Evolutionary conservation across 1,140 invertebrate species (phyloP), one percentile per base, ranked within the genome.

Genomic region (Schlechtendalia chinensis): DNA sequence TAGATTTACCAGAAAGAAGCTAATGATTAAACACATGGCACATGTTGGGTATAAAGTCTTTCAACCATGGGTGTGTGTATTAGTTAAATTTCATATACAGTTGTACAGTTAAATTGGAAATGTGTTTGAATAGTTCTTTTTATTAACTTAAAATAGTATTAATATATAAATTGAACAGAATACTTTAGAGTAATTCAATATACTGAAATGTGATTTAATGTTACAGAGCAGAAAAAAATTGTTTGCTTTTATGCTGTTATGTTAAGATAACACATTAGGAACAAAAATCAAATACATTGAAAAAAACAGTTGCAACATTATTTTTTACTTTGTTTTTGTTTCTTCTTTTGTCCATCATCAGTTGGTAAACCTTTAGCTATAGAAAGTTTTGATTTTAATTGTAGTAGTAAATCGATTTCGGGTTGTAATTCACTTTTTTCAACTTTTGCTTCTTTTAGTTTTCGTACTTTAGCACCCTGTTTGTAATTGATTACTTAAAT

Each of bases 371-470:
- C 22, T 79, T 79, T 63, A 19, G 32, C 24, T 54, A 74, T 81
- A 0, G 88, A 85, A 56, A 95, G 86, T 83, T 91, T 88, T 82
- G 90, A 89, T 85, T 96, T 96, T 19, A 96, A 86, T 81, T 91
- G 88, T 27, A 95, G 83, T 6, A 96, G 86, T 71, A 89, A 87
- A 8, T 89, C 88, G 1, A 96, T 92, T 86, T 94, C 92, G 3
- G 90, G 90, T 83, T 92, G 90, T 88, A 94, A 92, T 5, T 90
- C 88, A 6, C 87, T 84, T 83, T 94, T 94, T 82, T 90, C 89
- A 29, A 90, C 90, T 77, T 90, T 92, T 1, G 89, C 88, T 4
- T 90, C 87, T 84, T 96, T 96, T 22, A 96, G 83, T 77, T 89
- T 88, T 74, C 94, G 87, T 4, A 96, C 94, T 81, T 90, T 87